Conservation (phyloP, 2,113 vertebrate genomes). For the Protobothrops mucrosquamatus region DNA sequence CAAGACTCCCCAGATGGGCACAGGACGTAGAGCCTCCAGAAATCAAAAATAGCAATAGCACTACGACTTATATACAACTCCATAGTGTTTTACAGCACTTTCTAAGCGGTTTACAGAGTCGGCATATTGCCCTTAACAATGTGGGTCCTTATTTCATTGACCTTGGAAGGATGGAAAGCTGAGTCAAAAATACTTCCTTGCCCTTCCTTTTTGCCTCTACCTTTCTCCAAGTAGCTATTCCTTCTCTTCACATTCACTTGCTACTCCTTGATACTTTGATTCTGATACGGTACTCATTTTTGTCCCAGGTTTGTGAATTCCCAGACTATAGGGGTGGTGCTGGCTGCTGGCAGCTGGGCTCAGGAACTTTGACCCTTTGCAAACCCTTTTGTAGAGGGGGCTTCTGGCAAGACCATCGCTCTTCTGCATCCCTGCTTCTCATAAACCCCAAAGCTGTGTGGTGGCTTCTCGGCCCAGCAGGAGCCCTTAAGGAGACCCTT, state of each 20-base stretch:
- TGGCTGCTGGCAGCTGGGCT: neutral
- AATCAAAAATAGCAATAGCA: neutral
- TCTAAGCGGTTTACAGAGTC: neutral
- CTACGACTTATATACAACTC: neutral
- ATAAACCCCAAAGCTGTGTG: neutral
- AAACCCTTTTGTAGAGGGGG: neutral
- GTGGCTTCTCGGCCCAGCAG: neutral
- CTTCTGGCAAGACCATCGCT: neutral
- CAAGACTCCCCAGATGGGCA: neutral
- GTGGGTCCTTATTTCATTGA: neutral
- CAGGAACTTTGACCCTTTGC: neutral
- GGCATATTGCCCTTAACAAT: neutral
- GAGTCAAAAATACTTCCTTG: neutral
- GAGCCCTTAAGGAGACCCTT: neutral
- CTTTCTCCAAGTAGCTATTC: neutral
- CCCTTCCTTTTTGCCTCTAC: neutral
- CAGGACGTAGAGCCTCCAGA: neutral
- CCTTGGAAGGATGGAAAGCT: neutral
- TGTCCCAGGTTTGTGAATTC: neutral
- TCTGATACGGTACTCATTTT: neutral
- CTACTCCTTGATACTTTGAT: neutral
- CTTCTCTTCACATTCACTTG: neutral
- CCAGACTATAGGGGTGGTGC: neutral
- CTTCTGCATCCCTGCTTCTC: neutral
- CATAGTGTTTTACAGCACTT: neutral